These are phyloP conservation scores for Amblyjoppa fuscipennis DNA, from an alignment of 2,888 invertebrate genomes.

Conservation along the genomic window DNA sequence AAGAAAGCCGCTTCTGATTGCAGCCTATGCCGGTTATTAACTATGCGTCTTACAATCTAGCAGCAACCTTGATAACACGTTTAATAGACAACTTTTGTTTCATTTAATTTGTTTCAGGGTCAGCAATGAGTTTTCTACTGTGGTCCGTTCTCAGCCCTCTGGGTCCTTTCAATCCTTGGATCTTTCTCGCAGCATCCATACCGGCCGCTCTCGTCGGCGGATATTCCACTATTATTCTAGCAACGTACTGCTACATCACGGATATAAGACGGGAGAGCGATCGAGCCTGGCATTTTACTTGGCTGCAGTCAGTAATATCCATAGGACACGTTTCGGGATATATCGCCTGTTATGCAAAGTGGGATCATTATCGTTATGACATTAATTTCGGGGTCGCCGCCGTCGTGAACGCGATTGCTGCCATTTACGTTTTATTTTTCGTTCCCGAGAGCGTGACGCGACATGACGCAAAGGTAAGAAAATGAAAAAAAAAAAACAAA, in stretches of 20 bases:
- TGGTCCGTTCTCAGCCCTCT: conserved; percentile 71
- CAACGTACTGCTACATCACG: conserved; percentile 88
- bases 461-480: conserved; percentile 71
- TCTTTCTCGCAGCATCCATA: conserved; percentile 74
- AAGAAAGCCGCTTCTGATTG: conserved; percentile 89
- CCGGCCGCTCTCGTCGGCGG: conserved; percentile 78
- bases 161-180: conserved; percentile 76
- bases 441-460: conserved; percentile 86
- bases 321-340: conserved; percentile 88
- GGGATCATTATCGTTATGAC: conserved; percentile 86
- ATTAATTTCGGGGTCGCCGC: conserved; percentile 86
- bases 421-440: conserved; percentile 85
- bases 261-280: conserved; percentile 88
- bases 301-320: conserved; percentile 87
- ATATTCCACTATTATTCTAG: conserved; percentile 74
- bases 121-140: conserved; percentile 69
- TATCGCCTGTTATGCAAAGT: conserved; percentile 87
- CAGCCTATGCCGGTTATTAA: conserved; percentile 87
- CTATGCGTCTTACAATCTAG: background rate
- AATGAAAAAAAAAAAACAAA: too few species aligned
- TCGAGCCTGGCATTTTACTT: conserved; percentile 85
- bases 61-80: background rate
- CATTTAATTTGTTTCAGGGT: conserved; percentile 67
- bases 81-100: background rate
- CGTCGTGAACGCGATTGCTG: conserved; percentile 84